Evolutionary conservation across 2,888 invertebrate species (phyloP).

Genomic region (Nomada fucata): DNA sequence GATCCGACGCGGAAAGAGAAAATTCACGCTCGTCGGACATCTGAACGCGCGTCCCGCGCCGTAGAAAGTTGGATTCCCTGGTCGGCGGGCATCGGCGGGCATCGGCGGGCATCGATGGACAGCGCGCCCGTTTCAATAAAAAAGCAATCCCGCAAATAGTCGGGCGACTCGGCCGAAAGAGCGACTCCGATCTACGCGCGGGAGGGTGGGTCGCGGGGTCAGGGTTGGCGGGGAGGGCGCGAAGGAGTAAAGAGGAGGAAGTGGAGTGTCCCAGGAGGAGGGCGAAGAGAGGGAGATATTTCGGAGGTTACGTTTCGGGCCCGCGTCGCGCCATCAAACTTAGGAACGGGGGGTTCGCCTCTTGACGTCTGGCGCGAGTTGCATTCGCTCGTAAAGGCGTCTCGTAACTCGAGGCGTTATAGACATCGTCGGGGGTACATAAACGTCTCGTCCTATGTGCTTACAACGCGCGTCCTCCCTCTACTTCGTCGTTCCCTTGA

Average conservation of each 20-base stretch:
- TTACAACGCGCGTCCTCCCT: constrained; percentile 73
- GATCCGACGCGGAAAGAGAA: not conserved
- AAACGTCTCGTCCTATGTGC: constrained; percentile 84
- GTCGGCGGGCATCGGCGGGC: not conserved
- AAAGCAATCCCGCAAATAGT: not conserved
- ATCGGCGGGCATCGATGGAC: not conserved
- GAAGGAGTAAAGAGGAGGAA: too few relatives aligned
- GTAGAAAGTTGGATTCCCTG: not conserved
- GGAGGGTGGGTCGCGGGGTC: not conserved
- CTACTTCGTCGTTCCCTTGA: constrained; percentile 1
- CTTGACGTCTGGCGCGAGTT: constrained; percentile 81
- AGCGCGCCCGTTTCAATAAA: not conserved
- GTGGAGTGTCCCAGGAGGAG: too few relatives aligned
- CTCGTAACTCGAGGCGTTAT: constrained; percentile 84
- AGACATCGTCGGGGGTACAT: constrained; percentile 83
- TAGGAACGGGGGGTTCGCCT: constrained; percentile 70
- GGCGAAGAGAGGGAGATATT: constrained; percentile 68
- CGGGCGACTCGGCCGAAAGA: too few relatives aligned
- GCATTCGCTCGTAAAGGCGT: constrained; percentile 84
- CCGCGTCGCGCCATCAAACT: constrained; percentile 73
- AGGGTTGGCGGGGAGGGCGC: not conserved
- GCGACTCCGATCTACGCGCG: too few relatives aligned
- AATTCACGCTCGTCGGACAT: not conserved
- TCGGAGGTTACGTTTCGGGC: constrained; percentile 73
- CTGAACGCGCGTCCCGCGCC: not conserved